Evolutionary conservation across 2,797 vertebrate species (phyloP), one percentile per base, ranked within the genome.

Genomic region (Taenioides sp.): DNA sequence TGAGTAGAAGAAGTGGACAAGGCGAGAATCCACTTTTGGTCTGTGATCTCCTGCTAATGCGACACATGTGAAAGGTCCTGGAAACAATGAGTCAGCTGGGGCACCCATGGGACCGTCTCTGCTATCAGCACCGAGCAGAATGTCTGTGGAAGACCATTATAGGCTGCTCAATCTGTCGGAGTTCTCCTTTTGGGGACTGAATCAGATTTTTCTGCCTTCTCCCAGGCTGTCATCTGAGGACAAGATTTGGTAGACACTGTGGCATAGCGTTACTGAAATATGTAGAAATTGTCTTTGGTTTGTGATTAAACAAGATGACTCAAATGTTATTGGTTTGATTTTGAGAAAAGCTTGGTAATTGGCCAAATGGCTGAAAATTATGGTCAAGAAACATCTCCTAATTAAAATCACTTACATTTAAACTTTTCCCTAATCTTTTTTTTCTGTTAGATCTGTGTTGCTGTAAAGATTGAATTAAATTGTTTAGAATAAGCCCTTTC

Each of bases 61-160:
- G 66, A 87, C 85, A 78, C 89, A 91, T 86, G 78, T 88, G 86
- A 82, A 82, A 80, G 76, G 70, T 75, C 75, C 81, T 66, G 89
- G 90, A 90, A 91, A 92, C 87, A 88, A 78, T 91, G 88, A 90
- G 79, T 91, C 90, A 89, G 80, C 69, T 68, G 47, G 9, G 49
- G 49, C 47, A 66, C 67, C 60, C 72, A 80, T 74, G 50, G 78
- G 80, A 80, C 80, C 47, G 80, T 82, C 79, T 76, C 85, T 87
- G 68, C 88, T 78, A 74, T 84, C 73, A 7, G 81, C 80, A 75
- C 70, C 63, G 5, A 72, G 57, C 75, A 80, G 82, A 55, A 85
- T 79, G 61, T 49, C 54, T 67, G 79, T 31, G 50, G 71, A 58
- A 61, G 76, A 64, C 14, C 72, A 80, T 76, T 79, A 50, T 68